Evolutionary conservation across 2,888 invertebrate genomes (phyloP).

Genomic region (Caenorhabditis parvicauda): DNA sequence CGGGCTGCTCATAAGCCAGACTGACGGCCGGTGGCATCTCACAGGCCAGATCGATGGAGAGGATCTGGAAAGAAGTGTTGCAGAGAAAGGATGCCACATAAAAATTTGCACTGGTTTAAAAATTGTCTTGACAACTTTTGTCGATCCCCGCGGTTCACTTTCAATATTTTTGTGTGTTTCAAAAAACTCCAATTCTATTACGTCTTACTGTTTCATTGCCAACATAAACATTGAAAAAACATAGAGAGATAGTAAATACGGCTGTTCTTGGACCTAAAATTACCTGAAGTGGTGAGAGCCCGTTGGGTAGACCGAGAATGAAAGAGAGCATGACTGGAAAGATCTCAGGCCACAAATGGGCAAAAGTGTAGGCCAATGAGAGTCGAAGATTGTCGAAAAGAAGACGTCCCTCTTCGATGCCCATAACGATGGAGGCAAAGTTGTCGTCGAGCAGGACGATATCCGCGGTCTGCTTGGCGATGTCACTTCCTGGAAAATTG

Average conservation of each 20-base stretch:
- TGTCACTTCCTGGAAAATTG: slow-evolving; percentile 41
- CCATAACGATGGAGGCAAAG: slow-evolving; percentile 54
- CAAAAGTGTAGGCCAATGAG: slow-evolving; percentile 58
- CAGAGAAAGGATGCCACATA: not conserved
- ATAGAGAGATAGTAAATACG: not conserved
- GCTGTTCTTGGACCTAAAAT: not conserved
- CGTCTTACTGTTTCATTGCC: not conserved
- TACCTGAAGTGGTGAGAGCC: slow-evolving; percentile 56
- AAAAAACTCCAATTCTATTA: not conserved
- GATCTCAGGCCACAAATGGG: slow-evolving; percentile 61
- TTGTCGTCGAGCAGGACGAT: slow-evolving; percentile 60
- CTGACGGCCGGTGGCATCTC: slow-evolving; percentile 61
- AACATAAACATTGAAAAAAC: not conserved
- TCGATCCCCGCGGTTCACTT: not conserved
- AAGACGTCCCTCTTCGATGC: slow-evolving; percentile 58
- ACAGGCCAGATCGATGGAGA: slow-evolving; percentile 57
- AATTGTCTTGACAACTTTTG: not conserved
- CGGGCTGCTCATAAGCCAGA: slow-evolving; percentile 60
- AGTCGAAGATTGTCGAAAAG: slow-evolving; percentile 53
- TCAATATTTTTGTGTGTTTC: not conserved
- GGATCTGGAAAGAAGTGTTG: slow-evolving; percentile 40
- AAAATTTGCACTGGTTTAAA: too few species aligned
- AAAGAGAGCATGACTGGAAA: slow-evolving; percentile 59
- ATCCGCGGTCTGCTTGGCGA: slow-evolving; percentile 55
- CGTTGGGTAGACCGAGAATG: slow-evolving; percentile 56